These are phyloP conservation scores for Yasuhikotakia modesta DNA, from an alignment of 2,797 vertebrate genomes.

Conservation along the genomic window DNA sequence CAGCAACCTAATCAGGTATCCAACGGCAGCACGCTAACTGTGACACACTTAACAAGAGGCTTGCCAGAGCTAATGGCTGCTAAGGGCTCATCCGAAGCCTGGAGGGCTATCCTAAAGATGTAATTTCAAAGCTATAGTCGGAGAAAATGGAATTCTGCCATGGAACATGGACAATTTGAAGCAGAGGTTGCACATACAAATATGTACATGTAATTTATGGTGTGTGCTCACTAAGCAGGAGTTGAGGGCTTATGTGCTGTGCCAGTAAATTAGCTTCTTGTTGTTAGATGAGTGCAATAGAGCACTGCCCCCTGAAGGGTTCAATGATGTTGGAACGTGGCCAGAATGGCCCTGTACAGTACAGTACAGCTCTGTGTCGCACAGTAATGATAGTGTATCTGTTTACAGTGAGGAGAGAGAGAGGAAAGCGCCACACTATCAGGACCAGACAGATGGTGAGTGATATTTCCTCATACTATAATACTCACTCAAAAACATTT, in stretches of 20 bases:
- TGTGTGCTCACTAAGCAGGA: conserved; percentile 2
- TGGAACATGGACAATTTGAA: no score
- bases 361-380: conserved; percentile 10
- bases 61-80: conserved; percentile 25
- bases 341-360: conserved; percentile 17
- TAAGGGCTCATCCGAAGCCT: conserved; percentile 9
- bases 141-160: neutral
- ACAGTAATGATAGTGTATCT: conserved; percentile 39
- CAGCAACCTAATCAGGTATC: conserved; percentile 86
- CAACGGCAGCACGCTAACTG: conserved; percentile 55
- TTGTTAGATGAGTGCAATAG: conserved; percentile 24
- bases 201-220: neutral
- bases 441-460: conserved; percentile 86
- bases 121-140: neutral
- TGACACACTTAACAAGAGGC: neutral
- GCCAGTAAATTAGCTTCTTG: conserved; percentile 4
- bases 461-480: conserved; percentile 49
- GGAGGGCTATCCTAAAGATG: neutral
- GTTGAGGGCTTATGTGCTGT: neutral
- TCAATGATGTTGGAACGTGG: conserved; percentile 15
- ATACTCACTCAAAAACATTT: neutral
- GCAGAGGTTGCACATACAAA: neutral
- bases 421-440: conserved; percentile 76
- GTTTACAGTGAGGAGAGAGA: conserved; percentile 81
- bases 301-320: conserved; percentile 23